These are phyloP conservation scores for Lerista edwardsae DNA, from an alignment of 2,797 vertebrate species.

Conservation along the genomic window DNA sequence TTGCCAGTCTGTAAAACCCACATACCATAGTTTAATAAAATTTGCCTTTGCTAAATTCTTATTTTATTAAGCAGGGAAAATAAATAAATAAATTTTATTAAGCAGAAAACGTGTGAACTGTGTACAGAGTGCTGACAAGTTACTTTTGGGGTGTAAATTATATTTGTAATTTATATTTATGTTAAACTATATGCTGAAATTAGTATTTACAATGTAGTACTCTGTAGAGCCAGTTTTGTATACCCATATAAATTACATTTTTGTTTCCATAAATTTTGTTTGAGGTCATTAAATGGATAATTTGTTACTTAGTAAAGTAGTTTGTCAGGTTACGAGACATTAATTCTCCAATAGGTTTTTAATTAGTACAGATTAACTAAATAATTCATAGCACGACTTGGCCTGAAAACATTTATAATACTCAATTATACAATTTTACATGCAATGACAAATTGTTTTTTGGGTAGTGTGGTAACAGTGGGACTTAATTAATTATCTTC, in stretches of 20 bases:
- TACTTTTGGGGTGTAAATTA: not conserved
- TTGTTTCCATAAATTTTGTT: constrained; percentile 74
- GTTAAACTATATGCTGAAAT: not conserved
- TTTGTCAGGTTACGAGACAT: constrained; percentile 79
- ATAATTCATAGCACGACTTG: constrained; percentile 79
- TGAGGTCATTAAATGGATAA: constrained; percentile 79
- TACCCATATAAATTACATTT: constrained; percentile 64
- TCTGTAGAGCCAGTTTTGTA: constrained; percentile 47
- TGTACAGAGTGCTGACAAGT: not conserved
- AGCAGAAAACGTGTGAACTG: not conserved
- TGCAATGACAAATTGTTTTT: constrained; percentile 81
- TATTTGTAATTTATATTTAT: not conserved
- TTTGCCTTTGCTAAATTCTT: not conserved
- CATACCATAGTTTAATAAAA: not conserved
- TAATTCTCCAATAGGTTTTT: constrained; percentile 80
- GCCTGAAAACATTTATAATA: constrained; percentile 80
- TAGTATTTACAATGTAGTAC: not conserved
- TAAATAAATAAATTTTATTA: not conserved
- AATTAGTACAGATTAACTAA: constrained; percentile 81
- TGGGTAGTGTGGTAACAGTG: constrained; percentile 76
- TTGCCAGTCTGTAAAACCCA: not conserved
- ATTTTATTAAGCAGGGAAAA: not conserved
- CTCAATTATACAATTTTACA: constrained; percentile 79
- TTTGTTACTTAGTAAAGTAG: constrained; percentile 81
- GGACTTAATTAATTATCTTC: constrained; percentile 80